Percentiles rank a stretch among this genome's conserved stretches.
These are phyloP conservation scores for Myxocyprinus asiaticus DNA, from an alignment of 2,113 vertebrate species.

Conservation along the genomic window DNA sequence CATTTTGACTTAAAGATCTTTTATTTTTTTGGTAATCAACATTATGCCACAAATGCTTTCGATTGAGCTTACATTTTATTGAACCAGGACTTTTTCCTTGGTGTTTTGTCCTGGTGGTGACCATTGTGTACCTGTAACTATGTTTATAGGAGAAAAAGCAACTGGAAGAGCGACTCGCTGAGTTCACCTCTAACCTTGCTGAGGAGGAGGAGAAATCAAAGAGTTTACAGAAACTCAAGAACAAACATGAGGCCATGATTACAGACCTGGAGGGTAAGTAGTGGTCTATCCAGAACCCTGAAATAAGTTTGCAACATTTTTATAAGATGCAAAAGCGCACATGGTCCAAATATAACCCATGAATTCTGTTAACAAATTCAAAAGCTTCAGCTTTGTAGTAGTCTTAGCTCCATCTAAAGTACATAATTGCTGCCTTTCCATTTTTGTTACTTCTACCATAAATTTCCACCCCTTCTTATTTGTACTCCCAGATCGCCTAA, in stretches of 20 bases:
- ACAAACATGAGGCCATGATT: conserved; percentile 97
- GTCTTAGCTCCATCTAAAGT: too few species aligned
- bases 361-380: background rate
- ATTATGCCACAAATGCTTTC: too few species aligned
- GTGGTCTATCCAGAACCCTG: background rate
- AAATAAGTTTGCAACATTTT: background rate
- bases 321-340: background rate
- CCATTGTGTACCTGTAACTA: background rate
- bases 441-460: too few species aligned
- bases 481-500: conserved; percentile 81
- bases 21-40: too few species aligned
- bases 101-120: background rate
- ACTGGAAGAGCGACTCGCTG: conserved; percentile 88
- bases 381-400: background rate
- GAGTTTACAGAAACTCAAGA: conserved; percentile 95
- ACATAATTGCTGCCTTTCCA: too few species aligned
- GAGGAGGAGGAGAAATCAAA: conserved; percentile 98
- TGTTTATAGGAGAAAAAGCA: conserved; percentile 90
- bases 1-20: too few species aligned
- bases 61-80: too few species aligned
- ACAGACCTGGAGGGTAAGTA: conserved; percentile 89
- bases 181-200: conserved; percentile 88
- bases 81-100: too few species aligned
- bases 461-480: background rate
- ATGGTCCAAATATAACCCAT: background rate